A percentile compares a stretch with the other conserved stretches of the same genome.
phyloP scores from a whole-genome alignment of 35 echinoderm and acorn worm species.

The Apostichopus californicus region DNA sequence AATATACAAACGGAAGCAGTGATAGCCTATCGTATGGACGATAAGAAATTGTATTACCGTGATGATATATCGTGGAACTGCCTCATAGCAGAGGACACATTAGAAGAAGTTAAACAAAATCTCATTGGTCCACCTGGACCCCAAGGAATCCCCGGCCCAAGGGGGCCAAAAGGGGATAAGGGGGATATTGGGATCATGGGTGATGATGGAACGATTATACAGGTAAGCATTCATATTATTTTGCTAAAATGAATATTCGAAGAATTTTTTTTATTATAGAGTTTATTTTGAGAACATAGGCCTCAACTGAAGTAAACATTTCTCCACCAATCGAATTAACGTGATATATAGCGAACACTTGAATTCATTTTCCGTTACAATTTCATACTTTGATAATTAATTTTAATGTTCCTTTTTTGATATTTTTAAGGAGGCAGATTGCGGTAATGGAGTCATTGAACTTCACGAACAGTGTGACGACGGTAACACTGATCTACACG shows the following conservation, averaged over 20 bases:
- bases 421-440: conserved; percentile 49
- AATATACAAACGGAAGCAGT: conserved; percentile 70
- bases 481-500: conserved; percentile 74
- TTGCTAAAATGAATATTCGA: accelerated
- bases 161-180: conserved; percentile 79
- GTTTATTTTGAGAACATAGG: no score
- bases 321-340: no score
- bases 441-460: conserved; percentile 89
- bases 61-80: conserved; percentile 90
- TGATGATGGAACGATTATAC: conserved; percentile 17
- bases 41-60: conserved; percentile 91
- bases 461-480: conserved; percentile 91
- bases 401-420: neutral
- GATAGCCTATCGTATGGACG: conserved; percentile 85
- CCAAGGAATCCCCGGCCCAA: conserved; percentile 69
- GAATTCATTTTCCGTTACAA: neutral
- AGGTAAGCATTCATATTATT: neutral
- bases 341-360: no score
- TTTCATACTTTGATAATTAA: neutral
- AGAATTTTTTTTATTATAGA: no score
- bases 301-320: no score
- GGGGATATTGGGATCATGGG: conserved; percentile 46
- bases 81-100: conserved; percentile 66
- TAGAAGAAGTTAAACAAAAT: conserved; percentile 50
- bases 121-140: conserved; percentile 71